Conservation (phyloP, 1,140 invertebrate genomes). For the Hyles vespertilio region DNA sequence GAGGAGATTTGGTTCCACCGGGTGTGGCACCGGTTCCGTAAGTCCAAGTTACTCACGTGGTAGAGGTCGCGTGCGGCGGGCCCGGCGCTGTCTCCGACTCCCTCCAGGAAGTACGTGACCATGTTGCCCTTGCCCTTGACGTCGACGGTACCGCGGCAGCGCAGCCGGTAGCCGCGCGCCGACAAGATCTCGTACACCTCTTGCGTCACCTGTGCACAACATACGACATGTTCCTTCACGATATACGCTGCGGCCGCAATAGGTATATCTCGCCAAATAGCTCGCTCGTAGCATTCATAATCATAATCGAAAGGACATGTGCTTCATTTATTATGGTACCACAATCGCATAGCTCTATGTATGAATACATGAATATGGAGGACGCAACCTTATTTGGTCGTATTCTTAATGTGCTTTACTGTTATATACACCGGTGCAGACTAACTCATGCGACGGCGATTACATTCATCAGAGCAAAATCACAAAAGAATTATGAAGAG, state of each 20-base stretch:
- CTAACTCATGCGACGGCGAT: too few species aligned
- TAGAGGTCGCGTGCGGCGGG: constrained; percentile 39
- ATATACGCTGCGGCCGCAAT: too few species aligned
- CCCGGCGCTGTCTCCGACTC: constrained; percentile 51
- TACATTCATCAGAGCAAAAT: too few species aligned
- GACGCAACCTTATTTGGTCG: too few species aligned
- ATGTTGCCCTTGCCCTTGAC: constrained; percentile 97
- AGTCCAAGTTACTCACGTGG: constrained; percentile 28
- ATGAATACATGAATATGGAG: too few species aligned
- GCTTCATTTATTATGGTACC: constrained; percentile 43
- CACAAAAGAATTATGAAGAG: too few species aligned
- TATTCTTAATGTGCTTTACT: too few species aligned
- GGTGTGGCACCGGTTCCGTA: too few species aligned
- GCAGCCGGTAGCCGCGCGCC: constrained; percentile 84
- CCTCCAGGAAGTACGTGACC: constrained; percentile 93
- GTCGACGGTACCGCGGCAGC: constrained; percentile 88
- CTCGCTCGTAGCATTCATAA: neutral
- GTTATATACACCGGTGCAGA: too few species aligned
- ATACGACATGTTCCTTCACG: constrained; percentile 1
- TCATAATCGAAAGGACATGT: too few species aligned
- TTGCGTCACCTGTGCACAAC: constrained; percentile 84
- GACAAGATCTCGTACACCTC: constrained; percentile 89
- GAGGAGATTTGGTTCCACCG: too few species aligned
- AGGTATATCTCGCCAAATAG: neutral
- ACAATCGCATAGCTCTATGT: constrained; percentile 37